Conservation (phyloP, 2,888 invertebrate species). For the Drosophila imparisetae region DNA sequence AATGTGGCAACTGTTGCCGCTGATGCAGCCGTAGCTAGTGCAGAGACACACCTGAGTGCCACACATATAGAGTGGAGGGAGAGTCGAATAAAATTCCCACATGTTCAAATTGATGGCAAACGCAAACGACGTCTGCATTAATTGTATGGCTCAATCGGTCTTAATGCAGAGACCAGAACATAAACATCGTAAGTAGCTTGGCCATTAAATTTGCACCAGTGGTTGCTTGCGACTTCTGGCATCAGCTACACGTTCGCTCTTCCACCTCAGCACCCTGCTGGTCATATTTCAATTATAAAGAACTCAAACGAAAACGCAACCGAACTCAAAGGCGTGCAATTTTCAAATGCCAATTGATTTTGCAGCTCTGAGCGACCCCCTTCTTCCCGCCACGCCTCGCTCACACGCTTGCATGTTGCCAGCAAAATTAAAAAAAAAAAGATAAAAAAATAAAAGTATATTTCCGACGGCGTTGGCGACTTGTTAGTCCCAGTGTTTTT, state of each 20-base stretch:
- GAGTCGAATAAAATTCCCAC: conserved; percentile 9
- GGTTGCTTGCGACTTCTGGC: conserved; percentile 1
- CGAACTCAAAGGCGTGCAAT: conserved; percentile 74
- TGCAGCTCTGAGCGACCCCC: conserved; percentile 32
- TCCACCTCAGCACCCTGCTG: conserved; percentile 9
- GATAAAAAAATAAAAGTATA: conserved; percentile 17
- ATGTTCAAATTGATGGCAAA: conserved; percentile 37
- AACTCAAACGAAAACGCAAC: conserved; percentile 60
- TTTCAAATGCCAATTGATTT: conserved; percentile 79
- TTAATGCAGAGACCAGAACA: conserved; percentile 27
- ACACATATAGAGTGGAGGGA: background rate
- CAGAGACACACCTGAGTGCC: conserved; percentile 35
- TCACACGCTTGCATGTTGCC: conserved; percentile 11
- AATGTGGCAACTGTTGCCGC: conserved; percentile 45
- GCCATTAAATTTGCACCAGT: conserved; percentile 23
- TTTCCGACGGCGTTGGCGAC: conserved; percentile 56
- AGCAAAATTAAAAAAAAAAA: conserved; percentile 27
- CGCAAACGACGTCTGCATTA: conserved; percentile 63
- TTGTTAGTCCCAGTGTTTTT: conserved; percentile 65
- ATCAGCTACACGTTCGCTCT: background rate
- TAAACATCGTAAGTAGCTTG: conserved; percentile 37
- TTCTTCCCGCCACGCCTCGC: too few relatives aligned
- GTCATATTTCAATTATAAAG: conserved; percentile 73
- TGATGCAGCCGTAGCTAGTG: conserved; percentile 13
- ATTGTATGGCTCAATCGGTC: conserved; percentile 61